A percentile compares a stretch with the other conserved stretches of the same genome.
phyloP scores from a whole-genome alignment of 1,140 invertebrate genomes.

The Euura lappo region DNA sequence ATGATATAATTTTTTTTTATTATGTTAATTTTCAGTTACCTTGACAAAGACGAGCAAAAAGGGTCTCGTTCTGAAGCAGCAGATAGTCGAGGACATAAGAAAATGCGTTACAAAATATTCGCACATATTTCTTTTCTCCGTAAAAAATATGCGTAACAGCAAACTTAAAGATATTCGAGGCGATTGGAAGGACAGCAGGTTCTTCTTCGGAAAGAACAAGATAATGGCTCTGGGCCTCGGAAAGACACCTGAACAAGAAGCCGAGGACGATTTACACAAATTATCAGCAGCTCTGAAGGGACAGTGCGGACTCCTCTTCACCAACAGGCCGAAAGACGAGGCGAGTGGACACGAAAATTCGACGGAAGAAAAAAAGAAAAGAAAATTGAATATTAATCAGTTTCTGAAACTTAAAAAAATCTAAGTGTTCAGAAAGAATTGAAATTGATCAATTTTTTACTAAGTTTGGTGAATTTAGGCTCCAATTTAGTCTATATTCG shows the following conservation, averaged over 20 bases:
- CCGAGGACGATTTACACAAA: slow-evolving; percentile 83
- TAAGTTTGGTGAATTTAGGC: not conserved
- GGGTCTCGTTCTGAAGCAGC: slow-evolving; percentile 85
- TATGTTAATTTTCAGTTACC: slow-evolving; percentile 78
- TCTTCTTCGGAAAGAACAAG: slow-evolving; percentile 99
- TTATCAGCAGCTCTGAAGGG: slow-evolving; percentile 82
- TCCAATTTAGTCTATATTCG: not conserved
- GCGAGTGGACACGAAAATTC: slow-evolving; percentile 57
- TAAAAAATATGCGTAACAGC: slow-evolving; percentile 92
- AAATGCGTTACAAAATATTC: slow-evolving; percentile 82
- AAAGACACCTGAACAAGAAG: slow-evolving; percentile 82
- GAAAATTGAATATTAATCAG: slow-evolving; percentile 9
- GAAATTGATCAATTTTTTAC: not conserved
- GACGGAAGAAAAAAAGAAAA: slow-evolving; percentile 16
- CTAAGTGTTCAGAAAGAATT: not conserved
- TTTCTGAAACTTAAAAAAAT: slow-evolving; percentile 6
- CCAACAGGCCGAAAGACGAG: slow-evolving; percentile 82
- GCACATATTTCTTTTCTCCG: slow-evolving; percentile 88
- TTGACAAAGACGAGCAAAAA: slow-evolving; percentile 94
- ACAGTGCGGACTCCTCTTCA: slow-evolving; percentile 94
- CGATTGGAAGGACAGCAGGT: slow-evolving; percentile 90
- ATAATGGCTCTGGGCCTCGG: slow-evolving; percentile 93
- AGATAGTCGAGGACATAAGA: slow-evolving; percentile 87
- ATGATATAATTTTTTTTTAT: not conserved
- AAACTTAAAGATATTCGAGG: slow-evolving; percentile 86